phyloP scores from a whole-genome alignment of 1,140 invertebrate species.

The Brachionus plicatilis region DNA sequence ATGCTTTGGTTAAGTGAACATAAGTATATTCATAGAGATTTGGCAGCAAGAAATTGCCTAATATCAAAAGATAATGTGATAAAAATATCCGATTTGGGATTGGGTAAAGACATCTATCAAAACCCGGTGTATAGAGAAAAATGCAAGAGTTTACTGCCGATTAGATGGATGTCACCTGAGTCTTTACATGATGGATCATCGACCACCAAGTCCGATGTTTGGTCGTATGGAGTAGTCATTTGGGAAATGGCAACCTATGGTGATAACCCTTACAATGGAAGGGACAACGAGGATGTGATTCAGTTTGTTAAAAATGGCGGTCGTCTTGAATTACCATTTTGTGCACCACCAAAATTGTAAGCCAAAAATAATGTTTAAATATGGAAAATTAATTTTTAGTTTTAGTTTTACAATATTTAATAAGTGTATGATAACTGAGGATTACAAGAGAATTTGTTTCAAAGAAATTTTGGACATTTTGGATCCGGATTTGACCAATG shows the following conservation, averaged over 20 bases:
- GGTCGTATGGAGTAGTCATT: constrained; percentile 36
- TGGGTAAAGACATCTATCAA: constrained; percentile 61
- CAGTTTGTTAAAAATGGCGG: constrained; percentile 50
- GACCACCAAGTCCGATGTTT: constrained; percentile 37
- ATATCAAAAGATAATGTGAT: constrained; percentile 58
- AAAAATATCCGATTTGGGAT: constrained; percentile 57
- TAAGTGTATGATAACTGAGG: constrained; percentile 19
- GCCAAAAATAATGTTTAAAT: not conserved
- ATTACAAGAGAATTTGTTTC: constrained; percentile 2
- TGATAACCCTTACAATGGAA: constrained; percentile 98
- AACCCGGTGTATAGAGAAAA: constrained; percentile 55
- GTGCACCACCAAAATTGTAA: not conserved
- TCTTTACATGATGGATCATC: not conserved
- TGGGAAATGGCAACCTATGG: constrained; percentile 78
- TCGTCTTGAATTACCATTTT: not conserved
- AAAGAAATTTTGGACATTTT: constrained; percentile 23
- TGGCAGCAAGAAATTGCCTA: constrained; percentile 89
- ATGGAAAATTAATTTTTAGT: not conserved
- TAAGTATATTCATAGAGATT: constrained; percentile 91
- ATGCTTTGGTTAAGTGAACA: constrained; percentile 92
- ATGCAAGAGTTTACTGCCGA: constrained; percentile 59
- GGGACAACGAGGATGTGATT: constrained; percentile 99
- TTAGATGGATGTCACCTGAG: constrained; percentile 29
- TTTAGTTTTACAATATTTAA: not conserved
- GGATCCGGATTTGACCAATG: constrained; percentile 15